Conservation (phyloP, 64 coral and sea anemone species). For the Exaiptasia diaphana region DNA sequence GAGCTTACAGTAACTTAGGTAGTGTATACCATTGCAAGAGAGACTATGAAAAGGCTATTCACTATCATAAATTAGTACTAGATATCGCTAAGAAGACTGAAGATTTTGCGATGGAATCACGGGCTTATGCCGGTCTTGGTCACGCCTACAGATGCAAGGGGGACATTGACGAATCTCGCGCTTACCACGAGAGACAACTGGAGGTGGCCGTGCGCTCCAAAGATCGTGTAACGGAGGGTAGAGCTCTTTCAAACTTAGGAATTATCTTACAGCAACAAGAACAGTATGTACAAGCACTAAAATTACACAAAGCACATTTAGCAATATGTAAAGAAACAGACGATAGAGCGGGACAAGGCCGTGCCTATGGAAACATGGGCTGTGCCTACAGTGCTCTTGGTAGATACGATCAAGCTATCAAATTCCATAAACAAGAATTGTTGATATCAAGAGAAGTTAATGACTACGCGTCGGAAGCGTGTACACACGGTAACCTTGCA, state of each 20-base stretch:
- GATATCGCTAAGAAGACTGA: conserved; percentile 69
- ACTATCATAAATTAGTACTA: conserved; percentile 70
- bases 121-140: conserved; percentile 89
- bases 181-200: conserved; percentile 77
- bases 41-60: conserved; percentile 75
- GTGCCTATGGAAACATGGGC: conserved; percentile 97
- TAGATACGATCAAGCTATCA: conserved; percentile 94
- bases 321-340: conserved; percentile 85
- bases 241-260: conserved; percentile 89
- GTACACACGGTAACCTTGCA: conserved; percentile 93
- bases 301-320: conserved; percentile 88
- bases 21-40: conserved; percentile 89
- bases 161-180: conserved; percentile 61
- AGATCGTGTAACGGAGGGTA: conserved; percentile 81
- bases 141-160: conserved; percentile 82
- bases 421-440: conserved; percentile 97
- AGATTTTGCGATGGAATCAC: conserved; percentile 77
- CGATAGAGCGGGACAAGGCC: conserved; percentile 93
- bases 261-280: conserved; percentile 95
- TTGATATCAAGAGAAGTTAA: conserved; percentile 95
- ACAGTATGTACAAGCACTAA: conserved; percentile 70
- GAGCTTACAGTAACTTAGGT: conserved; percentile 90
- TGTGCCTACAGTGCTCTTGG: conserved; percentile 90
- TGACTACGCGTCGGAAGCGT: conserved; percentile 79
- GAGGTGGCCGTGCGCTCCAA: conserved; percentile 76